Percentiles rank a stretch among this genome's conserved stretches.
Conservation (phyloP, 2,113 vertebrate species). For the Ibidorhyncha struthersii region DNA sequence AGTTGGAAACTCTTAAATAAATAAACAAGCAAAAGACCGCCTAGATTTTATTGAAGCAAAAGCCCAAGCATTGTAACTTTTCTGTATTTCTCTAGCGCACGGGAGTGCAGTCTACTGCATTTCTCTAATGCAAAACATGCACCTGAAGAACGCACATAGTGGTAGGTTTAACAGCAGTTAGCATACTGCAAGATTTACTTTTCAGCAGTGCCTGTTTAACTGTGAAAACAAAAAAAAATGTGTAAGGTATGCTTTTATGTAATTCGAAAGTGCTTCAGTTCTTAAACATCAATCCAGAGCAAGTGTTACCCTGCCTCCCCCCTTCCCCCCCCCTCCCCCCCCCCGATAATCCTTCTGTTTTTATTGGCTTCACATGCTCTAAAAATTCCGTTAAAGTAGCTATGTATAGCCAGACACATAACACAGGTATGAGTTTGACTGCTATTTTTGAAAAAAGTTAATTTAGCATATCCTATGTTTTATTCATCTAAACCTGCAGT, state of each 20-base stretch:
- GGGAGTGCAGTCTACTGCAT: no score
- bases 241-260: neutral
- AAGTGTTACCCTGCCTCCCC: neutral
- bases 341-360: neutral
- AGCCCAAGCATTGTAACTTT: neutral
- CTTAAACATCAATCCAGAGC: neutral
- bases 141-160: neutral
- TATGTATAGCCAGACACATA: neutral
- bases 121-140: neutral
- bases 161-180: neutral
- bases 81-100: neutral
- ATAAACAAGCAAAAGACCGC: neutral
- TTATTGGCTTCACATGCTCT: neutral
- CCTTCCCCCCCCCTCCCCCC: rapidly evolving
- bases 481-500: neutral
- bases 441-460: neutral
- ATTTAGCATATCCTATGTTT: neutral
- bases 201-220: neutral
- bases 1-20: neutral
- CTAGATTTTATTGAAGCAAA: neutral
- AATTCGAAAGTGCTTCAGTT: neutral
- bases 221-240: neutral
- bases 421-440: neutral
- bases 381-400: neutral
- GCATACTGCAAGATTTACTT: neutral